Conservation (phyloP, 2,113 vertebrate genomes). For the Crotalus tigris region DNA sequence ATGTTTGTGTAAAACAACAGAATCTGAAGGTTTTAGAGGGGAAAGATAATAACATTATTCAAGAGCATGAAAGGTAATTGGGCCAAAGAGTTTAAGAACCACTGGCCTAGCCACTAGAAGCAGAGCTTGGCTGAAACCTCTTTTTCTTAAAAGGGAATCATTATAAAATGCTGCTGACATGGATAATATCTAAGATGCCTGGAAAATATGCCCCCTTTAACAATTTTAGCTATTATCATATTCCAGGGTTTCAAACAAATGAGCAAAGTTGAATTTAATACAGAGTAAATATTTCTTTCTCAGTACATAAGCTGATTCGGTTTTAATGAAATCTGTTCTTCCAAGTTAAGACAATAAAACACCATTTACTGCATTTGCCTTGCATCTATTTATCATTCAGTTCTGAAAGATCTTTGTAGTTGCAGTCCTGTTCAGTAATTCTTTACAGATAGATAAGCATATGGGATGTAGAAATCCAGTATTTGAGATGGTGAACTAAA, state of each 20-base stretch:
- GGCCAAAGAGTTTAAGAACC: neutral
- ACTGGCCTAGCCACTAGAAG: neutral
- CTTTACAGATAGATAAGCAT: slow-evolving; percentile 29
- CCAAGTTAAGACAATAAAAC: slow-evolving; percentile 57
- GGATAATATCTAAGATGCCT: neutral
- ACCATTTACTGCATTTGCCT: slow-evolving; percentile 51
- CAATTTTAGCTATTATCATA: slow-evolving; percentile 14
- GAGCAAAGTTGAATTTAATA: neutral
- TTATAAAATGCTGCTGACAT: neutral
- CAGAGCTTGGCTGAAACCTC: neutral
- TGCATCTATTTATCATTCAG: slow-evolving; percentile 42
- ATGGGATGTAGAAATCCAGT: slow-evolving; percentile 27
- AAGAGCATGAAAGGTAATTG: neutral
- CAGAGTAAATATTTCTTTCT: slow-evolving; percentile 24
- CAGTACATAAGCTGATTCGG: slow-evolving; percentile 33
- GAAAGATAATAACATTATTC: neutral
- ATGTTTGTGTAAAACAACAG: neutral
- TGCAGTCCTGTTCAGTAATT: slow-evolving; percentile 25
- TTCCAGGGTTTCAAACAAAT: slow-evolving; percentile 29
- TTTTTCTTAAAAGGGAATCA: neutral
- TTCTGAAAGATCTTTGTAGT: slow-evolving; percentile 12
- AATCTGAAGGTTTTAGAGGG: neutral
- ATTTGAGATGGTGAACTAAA: slow-evolving; percentile 12
- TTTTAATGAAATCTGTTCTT: slow-evolving; percentile 30
- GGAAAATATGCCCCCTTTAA: neutral